phyloP scores from a whole-genome alignment of 35 echinoderm and acorn worm species.

The Eucidaris tribuloides region DNA sequence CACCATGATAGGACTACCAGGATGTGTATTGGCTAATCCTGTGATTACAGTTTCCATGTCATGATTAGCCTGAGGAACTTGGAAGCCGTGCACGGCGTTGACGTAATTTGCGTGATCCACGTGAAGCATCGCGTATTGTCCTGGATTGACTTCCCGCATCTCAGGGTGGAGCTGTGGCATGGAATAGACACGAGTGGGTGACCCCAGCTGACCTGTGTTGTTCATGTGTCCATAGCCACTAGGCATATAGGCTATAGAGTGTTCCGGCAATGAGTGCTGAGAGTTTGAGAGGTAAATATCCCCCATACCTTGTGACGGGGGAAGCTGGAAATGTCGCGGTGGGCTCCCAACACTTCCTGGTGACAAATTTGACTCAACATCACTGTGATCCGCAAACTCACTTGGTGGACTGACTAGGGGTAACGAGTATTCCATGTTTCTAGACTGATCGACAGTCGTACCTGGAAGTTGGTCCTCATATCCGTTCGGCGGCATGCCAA shows the following conservation, averaged over 20 bases:
- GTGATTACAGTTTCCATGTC: constrained; percentile 5
- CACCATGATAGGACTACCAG: neutral
- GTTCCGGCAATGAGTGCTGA: constrained; percentile 45
- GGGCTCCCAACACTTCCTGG: constrained; percentile 74
- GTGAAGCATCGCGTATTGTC: constrained; percentile 53
- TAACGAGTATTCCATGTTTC: constrained; percentile 45
- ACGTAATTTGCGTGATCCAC: constrained; percentile 50
- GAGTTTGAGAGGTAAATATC: constrained; percentile 46
- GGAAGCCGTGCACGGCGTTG: constrained; percentile 9
- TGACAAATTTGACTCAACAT: constrained; percentile 90
- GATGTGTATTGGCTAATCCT: neutral
- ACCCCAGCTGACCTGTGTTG: neutral
- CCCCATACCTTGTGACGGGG: constrained; percentile 23
- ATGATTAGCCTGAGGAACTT: neutral
- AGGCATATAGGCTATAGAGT: constrained; percentile 38
- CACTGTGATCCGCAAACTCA: constrained; percentile 94
- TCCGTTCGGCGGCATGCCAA: constrained; percentile 56
- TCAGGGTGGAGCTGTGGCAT: constrained; percentile 40
- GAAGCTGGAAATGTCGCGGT: constrained; percentile 53
- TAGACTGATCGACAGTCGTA: neutral
- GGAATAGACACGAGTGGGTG: constrained; percentile 17
- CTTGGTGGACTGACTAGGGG: constrained; percentile 89
- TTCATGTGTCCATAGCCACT: constrained; percentile 24
- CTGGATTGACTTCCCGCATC: constrained; percentile 49
- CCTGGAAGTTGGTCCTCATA: constrained; percentile 56